These are phyloP conservation scores for Linnaemya tessellans DNA, from an alignment of 2,888 invertebrate genomes.

Conservation along the genomic window DNA sequence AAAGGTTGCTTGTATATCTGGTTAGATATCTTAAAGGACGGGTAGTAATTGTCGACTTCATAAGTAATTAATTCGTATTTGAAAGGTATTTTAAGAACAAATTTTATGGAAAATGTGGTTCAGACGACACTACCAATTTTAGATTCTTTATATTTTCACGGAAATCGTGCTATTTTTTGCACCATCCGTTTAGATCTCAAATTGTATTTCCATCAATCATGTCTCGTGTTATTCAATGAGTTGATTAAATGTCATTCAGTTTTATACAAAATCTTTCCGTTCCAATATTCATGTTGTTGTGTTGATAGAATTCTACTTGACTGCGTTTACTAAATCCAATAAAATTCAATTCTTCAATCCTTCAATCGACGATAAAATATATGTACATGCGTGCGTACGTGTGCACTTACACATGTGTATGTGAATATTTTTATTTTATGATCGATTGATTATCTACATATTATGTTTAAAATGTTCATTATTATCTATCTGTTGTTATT, in stretches of 20 bases:
- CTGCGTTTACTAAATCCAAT: constrained; percentile 30
- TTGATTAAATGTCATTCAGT: constrained; percentile 45
- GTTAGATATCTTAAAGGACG: no score
- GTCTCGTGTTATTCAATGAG: background rate
- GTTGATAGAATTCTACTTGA: constrained; percentile 20
- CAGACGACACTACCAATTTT: background rate
- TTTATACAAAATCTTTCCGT: background rate
- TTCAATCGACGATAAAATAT: constrained; percentile 7
- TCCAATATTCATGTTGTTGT: background rate
- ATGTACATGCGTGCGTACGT: no score
- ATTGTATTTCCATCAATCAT: constrained; percentile 9
- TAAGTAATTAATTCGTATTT: no score
- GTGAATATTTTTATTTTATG: background rate
- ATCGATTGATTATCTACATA: constrained; percentile 41
- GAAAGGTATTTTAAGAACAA: no score
- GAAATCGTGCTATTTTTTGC: background rate
- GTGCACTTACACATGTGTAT: no score
- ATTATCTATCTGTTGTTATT: constrained; percentile 18
- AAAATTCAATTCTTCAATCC: constrained; percentile 44
- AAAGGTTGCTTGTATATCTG: no score
- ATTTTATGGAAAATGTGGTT: no score
- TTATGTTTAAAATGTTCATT: constrained; percentile 19
- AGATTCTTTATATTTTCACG: background rate
- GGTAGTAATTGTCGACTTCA: no score
- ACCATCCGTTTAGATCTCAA: background rate